These are phyloP conservation scores for Ashinkailepas kermadecensis DNA, from an alignment of 2,888 invertebrate genomes.

Conservation along the genomic window DNA sequence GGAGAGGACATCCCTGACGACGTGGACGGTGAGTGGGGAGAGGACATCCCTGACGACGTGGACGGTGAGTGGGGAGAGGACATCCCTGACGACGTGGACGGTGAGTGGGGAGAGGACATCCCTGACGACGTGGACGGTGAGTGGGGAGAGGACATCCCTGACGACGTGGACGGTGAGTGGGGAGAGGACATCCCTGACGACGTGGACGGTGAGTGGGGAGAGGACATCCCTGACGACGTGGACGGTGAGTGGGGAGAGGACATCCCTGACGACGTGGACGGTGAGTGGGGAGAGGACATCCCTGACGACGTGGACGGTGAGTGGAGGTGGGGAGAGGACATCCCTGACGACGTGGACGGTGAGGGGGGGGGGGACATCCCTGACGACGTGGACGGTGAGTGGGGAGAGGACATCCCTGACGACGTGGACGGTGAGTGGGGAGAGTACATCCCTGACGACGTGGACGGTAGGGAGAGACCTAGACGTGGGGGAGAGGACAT, in stretches of 20 bases:
- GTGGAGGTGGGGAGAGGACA: too few species aligned
- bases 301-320: not conserved
- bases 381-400: not conserved
- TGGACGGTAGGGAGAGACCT: too few species aligned
- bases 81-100: not conserved
- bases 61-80: not conserved
- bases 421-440: not conserved
- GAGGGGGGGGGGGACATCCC: not conserved
- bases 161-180: not conserved
- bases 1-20: not conserved
- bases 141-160: not conserved
- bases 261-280: not conserved
- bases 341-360: not conserved
- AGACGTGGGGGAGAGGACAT: too few species aligned
- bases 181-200: not conserved
- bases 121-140: not conserved
- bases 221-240: not conserved
- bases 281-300: not conserved
- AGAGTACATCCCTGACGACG: not conserved
- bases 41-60: not conserved
- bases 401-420: not conserved
- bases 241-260: not conserved
- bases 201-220: not conserved
- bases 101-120: not conserved
- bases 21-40: not conserved